A percentile compares a stretch with the other conserved stretches of the same genome.
Evolutionary conservation across 2,797 vertebrate species (phyloP).

Genomic region (Gouania willdenowi): DNA sequence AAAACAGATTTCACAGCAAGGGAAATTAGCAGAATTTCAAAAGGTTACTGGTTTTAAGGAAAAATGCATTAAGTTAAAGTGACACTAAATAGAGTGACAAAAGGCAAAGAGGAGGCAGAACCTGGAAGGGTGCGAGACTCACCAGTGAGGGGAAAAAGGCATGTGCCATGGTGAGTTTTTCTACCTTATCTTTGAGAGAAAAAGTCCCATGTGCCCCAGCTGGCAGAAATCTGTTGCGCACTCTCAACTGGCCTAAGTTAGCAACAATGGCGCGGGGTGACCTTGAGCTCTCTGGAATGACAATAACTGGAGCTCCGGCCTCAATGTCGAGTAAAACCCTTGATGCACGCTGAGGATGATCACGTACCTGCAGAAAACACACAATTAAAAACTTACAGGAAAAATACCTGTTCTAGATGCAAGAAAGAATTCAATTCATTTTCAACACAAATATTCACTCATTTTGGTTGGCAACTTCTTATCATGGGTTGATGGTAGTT

Average conservation of each 20-base stretch:
- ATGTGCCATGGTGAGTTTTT: constrained; percentile 79
- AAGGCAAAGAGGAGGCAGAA: no score
- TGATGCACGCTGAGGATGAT: constrained; percentile 86
- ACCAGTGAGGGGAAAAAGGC: constrained; percentile 79
- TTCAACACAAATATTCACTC: no score
- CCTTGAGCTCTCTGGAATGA: constrained; percentile 91
- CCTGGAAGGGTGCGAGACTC: constrained; percentile 49
- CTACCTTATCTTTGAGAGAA: constrained; percentile 92
- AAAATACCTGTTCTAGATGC: no score
- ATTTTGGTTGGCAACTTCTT: no score
- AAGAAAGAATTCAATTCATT: no score
- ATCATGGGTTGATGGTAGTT: no score
- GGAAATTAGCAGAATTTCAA: no score
- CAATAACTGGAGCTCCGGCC: constrained; percentile 91
- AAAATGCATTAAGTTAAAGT: no score
- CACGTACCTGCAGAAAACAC: constrained; percentile 77
- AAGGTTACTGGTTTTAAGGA: no score
- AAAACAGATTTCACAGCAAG: no score
- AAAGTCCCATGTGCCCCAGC: constrained; percentile 86
- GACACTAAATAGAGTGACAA: background rate
- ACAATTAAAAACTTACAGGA: background rate
- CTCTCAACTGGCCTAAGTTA: constrained; percentile 91
- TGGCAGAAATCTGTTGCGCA: constrained; percentile 88
- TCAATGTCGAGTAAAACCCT: constrained; percentile 91
- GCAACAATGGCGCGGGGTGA: constrained; percentile 90